Evolutionary conservation across 2,113 vertebrate genomes (phyloP).

Genomic region (Hippoglossus stenolepis): DNA sequence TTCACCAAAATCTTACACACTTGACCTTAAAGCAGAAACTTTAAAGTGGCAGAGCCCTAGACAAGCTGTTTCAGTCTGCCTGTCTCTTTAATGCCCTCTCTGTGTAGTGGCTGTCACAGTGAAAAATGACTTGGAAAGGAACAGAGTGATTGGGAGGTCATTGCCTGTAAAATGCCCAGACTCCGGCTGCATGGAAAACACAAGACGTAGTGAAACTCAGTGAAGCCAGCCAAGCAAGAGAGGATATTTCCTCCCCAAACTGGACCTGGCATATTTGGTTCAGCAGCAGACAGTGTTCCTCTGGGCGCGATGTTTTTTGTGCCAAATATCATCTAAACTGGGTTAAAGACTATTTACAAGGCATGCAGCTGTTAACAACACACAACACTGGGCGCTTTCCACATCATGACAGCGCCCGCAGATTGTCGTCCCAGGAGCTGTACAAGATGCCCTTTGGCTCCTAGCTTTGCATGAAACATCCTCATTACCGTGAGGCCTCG

Average conservation of each 20-base stretch:
- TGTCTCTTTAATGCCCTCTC: slow-evolving; percentile 36
- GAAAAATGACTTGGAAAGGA: slow-evolving; percentile 58
- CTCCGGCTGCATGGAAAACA: slow-evolving; percentile 40
- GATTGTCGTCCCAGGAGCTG: slow-evolving; percentile 24
- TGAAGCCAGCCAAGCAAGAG: slow-evolving; percentile 32
- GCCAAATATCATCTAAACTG: slow-evolving; percentile 63
- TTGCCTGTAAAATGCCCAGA: slow-evolving; percentile 45
- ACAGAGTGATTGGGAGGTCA: slow-evolving; percentile 56
- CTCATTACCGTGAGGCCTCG: slow-evolving; percentile 15
- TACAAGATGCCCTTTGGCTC: slow-evolving; percentile 37
- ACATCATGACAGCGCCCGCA: slow-evolving; percentile 23
- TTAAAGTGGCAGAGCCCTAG: neutral
- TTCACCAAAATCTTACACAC: too few species aligned
- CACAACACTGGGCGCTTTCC: slow-evolving; percentile 22
- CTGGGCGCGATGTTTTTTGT: slow-evolving; percentile 35
- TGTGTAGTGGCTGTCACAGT: slow-evolving; percentile 48
- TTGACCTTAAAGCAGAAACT: neutral
- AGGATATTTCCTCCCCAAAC: slow-evolving; percentile 64
- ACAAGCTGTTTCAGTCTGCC: slow-evolving; percentile 26
- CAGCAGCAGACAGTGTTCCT: slow-evolving; percentile 57
- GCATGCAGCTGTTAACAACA: slow-evolving; percentile 40
- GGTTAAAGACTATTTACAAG: slow-evolving; percentile 63
- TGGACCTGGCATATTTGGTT: slow-evolving; percentile 69
- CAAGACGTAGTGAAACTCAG: slow-evolving; percentile 29
- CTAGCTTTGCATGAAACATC: slow-evolving; percentile 27